Evolutionary conservation across 1,140 invertebrate genomes (phyloP).

Genomic region (Solenopsis invicta): DNA sequence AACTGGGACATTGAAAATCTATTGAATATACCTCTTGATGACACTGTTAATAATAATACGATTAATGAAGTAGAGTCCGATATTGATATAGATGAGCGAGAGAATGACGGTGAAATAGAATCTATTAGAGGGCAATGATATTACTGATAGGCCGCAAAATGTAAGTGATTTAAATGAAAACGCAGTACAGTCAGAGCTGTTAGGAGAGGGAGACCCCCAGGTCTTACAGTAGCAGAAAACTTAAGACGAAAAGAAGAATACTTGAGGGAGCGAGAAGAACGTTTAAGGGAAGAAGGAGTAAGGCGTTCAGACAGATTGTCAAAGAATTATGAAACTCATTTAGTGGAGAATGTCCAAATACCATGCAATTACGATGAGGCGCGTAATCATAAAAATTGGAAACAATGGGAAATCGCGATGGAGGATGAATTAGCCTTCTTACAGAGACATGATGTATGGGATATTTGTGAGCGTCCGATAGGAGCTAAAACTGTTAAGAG

Average conservation of each 20-base stretch:
- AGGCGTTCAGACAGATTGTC: slow-evolving; percentile 1
- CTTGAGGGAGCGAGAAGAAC: not conserved
- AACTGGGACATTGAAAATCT: too few species aligned
- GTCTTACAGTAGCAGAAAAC: not conserved
- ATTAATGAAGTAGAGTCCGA: too few species aligned
- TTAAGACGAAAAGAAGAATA: not conserved
- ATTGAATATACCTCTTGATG: too few species aligned
- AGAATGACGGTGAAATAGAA: too few species aligned
- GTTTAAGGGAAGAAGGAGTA: not conserved
- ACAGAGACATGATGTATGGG: not conserved
- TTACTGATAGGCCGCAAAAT: too few species aligned
- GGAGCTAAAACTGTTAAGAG: slow-evolving; percentile 5
- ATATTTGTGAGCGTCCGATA: not conserved
- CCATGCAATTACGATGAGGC: not conserved
- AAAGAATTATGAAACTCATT: not conserved
- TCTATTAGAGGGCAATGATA: too few species aligned
- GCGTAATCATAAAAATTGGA: not conserved
- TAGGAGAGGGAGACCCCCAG: not conserved
- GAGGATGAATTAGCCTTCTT: slow-evolving; percentile 10
- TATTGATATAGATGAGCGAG: too few species aligned
- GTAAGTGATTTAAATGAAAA: too few species aligned
- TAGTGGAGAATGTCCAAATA: not conserved
- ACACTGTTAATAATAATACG: too few species aligned
- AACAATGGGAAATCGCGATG: slow-evolving; percentile 10
- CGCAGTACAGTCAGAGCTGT: not conserved